Conservation (phyloP, 2,113 vertebrate species). For the Anser brachyrhynchus region DNA sequence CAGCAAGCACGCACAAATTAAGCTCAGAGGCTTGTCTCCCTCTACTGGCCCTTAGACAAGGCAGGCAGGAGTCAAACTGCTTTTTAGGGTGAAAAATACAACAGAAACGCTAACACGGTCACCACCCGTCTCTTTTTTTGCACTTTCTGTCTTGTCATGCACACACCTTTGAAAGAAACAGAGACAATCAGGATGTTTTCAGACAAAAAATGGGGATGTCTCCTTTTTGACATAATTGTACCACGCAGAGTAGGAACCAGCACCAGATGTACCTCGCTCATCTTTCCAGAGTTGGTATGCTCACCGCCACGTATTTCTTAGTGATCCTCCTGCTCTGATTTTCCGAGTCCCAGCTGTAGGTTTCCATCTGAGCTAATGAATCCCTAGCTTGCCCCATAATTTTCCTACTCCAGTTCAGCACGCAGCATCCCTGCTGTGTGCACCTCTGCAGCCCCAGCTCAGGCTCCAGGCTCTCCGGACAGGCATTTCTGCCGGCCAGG, state of each 20-base stretch:
- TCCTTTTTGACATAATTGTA: not conserved
- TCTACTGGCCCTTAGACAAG: slow-evolving; percentile 57
- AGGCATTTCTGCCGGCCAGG: not conserved
- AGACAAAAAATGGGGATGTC: not conserved
- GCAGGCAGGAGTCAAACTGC: not conserved
- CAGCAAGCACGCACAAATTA: not conserved
- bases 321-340: not conserved
- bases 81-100: not conserved
- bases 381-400: not conserved
- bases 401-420: not conserved
- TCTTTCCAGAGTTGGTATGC: not conserved
- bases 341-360: not conserved
- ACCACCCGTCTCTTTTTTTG: no score
- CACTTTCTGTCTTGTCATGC: not conserved
- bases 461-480: not conserved
- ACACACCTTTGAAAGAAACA: not conserved
- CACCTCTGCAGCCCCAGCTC: not conserved
- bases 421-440: not conserved
- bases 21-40: slow-evolving; percentile 76
- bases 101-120: not conserved
- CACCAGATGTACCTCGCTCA: not conserved
- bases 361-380: not conserved
- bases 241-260: not conserved
- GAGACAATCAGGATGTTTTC: not conserved
- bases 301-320: not conserved